Evolutionary conservation across 2,113 vertebrate genomes (phyloP), one percentile per base, ranked within the genome.

Genomic region (Chlorodrepanis virens): DNA sequence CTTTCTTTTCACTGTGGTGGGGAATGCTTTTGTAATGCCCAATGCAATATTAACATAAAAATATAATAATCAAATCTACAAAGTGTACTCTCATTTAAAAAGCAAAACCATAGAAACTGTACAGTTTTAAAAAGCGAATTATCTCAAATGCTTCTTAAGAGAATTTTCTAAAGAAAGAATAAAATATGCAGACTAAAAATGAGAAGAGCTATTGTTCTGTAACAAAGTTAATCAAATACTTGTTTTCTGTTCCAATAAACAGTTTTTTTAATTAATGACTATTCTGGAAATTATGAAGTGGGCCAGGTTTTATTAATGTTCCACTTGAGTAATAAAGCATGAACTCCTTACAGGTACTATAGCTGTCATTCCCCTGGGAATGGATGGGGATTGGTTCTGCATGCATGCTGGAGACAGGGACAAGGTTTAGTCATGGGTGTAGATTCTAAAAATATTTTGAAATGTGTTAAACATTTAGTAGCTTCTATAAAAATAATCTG

Each of bases 161-260:
- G 78, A 70, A 84, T 85, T 92, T 94, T 87, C 93, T 90, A 92
- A 97, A 96, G 77, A 96, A 90, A 95, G 72, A 92, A 49, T 77
- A 94, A 97, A 90, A 96, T 61, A 92, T 53, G 74, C 71, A 53
- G 86, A 93, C 94, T 78, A 88, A 88, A 96, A 97, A 96, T 89
- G 92, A 86, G 95, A 88, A 86, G 81, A 91, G 83, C 69, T 95
- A 92, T 93, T 96, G 94, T 95, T 95, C 68, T 91, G 95, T 95
- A 96, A 97, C 97, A 98, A 97, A 97, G 93, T 95, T 97, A 84
- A 98, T 97, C 96, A 96, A 95, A 97, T 84, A 91, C 92, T 95
- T 91, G 94, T 97, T 98, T 98, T 97, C 96, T 96, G 74, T 95
- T 97, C 89, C 96, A 97, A 89, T 94, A 97, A 97, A 89, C 96